Evolutionary conservation across 2,113 vertebrate genomes (phyloP).

Genomic region (Phylloscopus trochiloides): DNA sequence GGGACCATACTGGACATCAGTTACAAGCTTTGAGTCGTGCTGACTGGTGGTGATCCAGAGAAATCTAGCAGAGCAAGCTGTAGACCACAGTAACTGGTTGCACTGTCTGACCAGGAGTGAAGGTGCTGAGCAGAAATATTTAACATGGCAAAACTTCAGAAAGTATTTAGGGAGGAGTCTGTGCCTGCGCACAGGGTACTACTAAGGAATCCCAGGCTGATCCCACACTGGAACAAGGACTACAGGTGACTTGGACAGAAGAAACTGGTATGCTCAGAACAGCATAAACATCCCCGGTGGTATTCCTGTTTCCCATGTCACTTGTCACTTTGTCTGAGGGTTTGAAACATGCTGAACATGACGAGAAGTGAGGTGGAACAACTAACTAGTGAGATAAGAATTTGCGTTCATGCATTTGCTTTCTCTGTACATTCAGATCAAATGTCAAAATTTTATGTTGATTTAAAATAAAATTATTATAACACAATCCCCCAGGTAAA

Average conservation of each 20-base stretch:
- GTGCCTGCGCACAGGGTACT: neutral
- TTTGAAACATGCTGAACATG: rapidly evolving
- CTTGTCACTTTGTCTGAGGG: neutral
- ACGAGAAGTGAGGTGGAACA: neutral
- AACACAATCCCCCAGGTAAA: neutral
- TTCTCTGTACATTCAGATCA: neutral
- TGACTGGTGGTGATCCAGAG: neutral
- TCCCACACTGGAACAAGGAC: neutral
- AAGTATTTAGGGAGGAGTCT: neutral
- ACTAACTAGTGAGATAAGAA: neutral
- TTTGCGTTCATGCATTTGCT: neutral
- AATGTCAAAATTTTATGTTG: neutral
- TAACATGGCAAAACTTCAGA: neutral
- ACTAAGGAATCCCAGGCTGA: neutral
- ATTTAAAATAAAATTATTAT: neutral
- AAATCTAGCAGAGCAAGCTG: neutral
- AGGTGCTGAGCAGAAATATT: neutral
- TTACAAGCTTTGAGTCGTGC: neutral
- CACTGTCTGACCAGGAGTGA: neutral
- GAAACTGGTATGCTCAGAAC: neutral
- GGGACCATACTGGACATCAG: no score
- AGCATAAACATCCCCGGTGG: neutral
- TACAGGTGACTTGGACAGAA: neutral
- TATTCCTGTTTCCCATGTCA: rapidly evolving
- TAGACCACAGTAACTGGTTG: neutral